These are phyloP conservation scores for Istiophorus platypterus DNA, from an alignment of 2,113 vertebrate species.

Conservation along the genomic window DNA sequence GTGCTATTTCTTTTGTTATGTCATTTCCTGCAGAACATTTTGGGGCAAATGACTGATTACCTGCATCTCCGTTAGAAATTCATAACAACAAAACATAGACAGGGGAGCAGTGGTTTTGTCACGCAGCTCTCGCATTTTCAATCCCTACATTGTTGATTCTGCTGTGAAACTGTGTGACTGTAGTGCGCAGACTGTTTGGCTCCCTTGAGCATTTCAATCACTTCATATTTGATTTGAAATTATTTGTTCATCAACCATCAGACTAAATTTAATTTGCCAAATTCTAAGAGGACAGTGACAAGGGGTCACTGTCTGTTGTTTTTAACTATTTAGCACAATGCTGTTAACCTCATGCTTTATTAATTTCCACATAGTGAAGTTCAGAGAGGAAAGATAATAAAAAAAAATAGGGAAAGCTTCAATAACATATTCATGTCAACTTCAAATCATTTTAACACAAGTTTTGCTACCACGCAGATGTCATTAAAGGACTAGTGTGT, in stretches of 20 bases:
- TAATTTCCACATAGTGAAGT: background rate
- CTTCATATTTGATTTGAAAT: slow-evolving; percentile 51
- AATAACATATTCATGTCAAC: slow-evolving; percentile 16
- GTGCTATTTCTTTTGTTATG: slow-evolving; percentile 21
- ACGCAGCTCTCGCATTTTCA: slow-evolving; percentile 5
- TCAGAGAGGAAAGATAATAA: background rate
- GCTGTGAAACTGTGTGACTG: slow-evolving; percentile 59
- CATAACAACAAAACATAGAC: slow-evolving; percentile 4
- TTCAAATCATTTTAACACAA: slow-evolving; percentile 33
- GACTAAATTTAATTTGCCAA: slow-evolving; percentile 10
- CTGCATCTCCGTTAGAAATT: slow-evolving; percentile 29
- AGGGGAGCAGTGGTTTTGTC: slow-evolving; percentile 1
- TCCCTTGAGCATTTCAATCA: slow-evolving; percentile 72
- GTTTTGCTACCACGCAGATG: slow-evolving; percentile 4
- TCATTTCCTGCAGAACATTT: slow-evolving; percentile 62
- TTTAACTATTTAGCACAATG: slow-evolving; percentile 21
- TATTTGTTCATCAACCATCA: slow-evolving; percentile 27
- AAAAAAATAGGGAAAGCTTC: slow-evolving; percentile 6
- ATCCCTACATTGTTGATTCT: slow-evolving; percentile 29
- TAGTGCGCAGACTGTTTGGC: slow-evolving; percentile 48
- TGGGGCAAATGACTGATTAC: slow-evolving; percentile 11
- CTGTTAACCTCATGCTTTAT: slow-evolving; percentile 15
- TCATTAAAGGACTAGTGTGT: background rate
- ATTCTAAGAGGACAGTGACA: slow-evolving; percentile 1
- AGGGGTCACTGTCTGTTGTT: background rate